These are phyloP conservation scores for Cheilosia urbana DNA, from an alignment of 2,888 invertebrate species.

Conservation along the genomic window DNA sequence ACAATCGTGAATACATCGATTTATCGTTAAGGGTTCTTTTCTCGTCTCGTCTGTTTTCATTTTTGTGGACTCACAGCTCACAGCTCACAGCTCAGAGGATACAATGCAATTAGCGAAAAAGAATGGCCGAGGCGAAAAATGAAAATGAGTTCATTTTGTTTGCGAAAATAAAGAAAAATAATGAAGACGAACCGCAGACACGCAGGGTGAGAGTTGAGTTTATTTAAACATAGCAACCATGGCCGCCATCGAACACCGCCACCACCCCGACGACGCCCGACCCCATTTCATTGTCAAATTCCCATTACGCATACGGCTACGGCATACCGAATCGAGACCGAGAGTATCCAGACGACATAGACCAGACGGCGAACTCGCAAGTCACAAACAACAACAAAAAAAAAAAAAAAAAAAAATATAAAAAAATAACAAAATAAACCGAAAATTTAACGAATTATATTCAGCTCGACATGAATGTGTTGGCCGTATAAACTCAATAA, in stretches of 20 bases:
- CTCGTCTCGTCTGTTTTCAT: background rate
- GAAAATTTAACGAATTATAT: conserved; percentile 1
- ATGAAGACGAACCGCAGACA: conserved; percentile 35
- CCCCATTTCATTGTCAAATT: conserved; percentile 14
- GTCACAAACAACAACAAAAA: too few species aligned
- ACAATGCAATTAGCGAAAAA: conserved; percentile 70
- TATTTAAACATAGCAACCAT: conserved; percentile 44
- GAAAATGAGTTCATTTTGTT: conserved; percentile 64
- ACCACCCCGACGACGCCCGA: background rate
- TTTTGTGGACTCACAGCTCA: conserved; percentile 10
- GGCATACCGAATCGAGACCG: conserved; percentile 34
- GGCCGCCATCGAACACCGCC: background rate
- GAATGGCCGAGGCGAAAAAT: conserved; percentile 37
- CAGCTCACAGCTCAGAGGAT: conserved; percentile 32
- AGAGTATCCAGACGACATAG: conserved; percentile 54
- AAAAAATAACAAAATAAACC: too few species aligned
- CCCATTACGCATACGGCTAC: conserved; percentile 62
- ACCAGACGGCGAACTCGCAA: conserved; percentile 68
- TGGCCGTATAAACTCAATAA: background rate
- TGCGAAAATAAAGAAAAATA: conserved; percentile 17
- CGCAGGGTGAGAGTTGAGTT: conserved; percentile 19
- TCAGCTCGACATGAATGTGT: background rate
- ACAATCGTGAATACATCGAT: conserved; percentile 44
- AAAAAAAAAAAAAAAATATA: background rate
- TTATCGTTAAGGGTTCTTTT: conserved; percentile 45